A percentile compares a stretch with the other conserved stretches of the same genome.
Evolutionary conservation across 1,140 invertebrate genomes (phyloP).

Genomic region (Acromyrmex heyeri): DNA sequence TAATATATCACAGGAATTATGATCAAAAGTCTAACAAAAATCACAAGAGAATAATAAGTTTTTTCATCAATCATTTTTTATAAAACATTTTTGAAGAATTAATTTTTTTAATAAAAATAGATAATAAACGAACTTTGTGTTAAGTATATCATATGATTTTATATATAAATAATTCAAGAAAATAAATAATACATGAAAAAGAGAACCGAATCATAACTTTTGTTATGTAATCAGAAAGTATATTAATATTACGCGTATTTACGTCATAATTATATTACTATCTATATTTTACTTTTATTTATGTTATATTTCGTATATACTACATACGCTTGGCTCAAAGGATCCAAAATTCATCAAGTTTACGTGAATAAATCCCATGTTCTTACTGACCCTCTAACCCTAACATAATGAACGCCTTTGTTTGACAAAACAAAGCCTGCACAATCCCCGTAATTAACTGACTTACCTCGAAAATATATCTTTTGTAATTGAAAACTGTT

Average conservation of each 20-base stretch:
- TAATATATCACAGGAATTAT: conserved; percentile 1
- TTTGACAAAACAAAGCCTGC: conserved; percentile 79
- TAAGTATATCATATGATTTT: not conserved
- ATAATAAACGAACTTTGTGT: not conserved
- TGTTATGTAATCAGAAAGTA: not conserved
- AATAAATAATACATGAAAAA: not conserved
- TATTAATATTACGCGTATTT: conserved; percentile 20
- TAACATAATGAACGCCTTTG: conserved; percentile 77
- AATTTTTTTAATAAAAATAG: not conserved
- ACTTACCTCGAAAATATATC: conserved; percentile 70
- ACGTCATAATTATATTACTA: not conserved
- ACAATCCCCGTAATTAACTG: conserved; percentile 69
- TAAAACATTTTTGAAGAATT: not conserved
- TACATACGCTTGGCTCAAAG: not conserved
- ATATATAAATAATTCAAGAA: not conserved
- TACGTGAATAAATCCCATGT: conserved; percentile 72
- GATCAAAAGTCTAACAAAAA: not conserved
- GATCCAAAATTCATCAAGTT: conserved; percentile 66
- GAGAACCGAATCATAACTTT: not conserved
- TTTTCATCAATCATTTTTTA: not conserved
- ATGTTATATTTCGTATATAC: not conserved
- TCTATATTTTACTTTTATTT: not conserved
- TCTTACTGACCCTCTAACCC: conserved; percentile 77
- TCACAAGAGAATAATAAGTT: not conserved
- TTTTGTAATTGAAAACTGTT: conserved; percentile 47